Percentiles rank a stretch among this genome's conserved stretches.
These are phyloP conservation scores for Paragorgia papillata DNA, from an alignment of 92 coral and sea anemone species.

Conservation along the genomic window DNA sequence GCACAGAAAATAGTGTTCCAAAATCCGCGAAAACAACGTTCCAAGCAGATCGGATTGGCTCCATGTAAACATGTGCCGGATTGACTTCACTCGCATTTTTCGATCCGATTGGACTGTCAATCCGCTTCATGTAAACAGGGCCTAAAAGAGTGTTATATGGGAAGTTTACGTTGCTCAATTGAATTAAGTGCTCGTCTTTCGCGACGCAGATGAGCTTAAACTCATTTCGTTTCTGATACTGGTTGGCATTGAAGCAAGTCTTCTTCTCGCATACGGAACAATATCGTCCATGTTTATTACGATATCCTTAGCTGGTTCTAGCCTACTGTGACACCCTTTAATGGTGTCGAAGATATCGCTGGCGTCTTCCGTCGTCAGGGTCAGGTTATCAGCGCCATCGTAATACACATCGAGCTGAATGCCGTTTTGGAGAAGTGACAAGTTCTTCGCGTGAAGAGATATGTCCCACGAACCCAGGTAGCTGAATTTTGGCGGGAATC, in stretches of 20 bases:
- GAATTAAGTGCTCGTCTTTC: not conserved
- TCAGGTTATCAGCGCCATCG: constrained; percentile 31
- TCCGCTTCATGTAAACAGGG: too few relatives aligned
- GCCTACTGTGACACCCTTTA: constrained; percentile 11
- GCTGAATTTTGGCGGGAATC: constrained; percentile 46
- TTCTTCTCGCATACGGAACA: constrained; percentile 5
- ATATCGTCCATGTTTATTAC: constrained; percentile 8
- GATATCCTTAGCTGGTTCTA: not conserved
- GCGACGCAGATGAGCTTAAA: constrained; percentile 7
- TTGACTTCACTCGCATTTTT: too few relatives aligned
- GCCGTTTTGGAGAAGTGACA: constrained; percentile 16
- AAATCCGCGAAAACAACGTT: too few relatives aligned
- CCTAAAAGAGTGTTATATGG: too few relatives aligned
- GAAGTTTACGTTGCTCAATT: too few relatives aligned
- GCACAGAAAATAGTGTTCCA: too few relatives aligned
- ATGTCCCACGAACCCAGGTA: constrained; percentile 42
- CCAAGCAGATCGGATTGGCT: too few relatives aligned
- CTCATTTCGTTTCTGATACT: constrained; percentile 36
- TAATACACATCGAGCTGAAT: constrained; percentile 33
- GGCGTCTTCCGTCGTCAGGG: constrained; percentile 30
- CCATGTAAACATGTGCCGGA: too few relatives aligned
- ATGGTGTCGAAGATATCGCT: constrained; percentile 31
- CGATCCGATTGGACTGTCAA: too few relatives aligned
- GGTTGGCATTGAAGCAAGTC: constrained; percentile 40
- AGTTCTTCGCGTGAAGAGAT: constrained; percentile 31